These are phyloP conservation scores for Apaloderma vittatum DNA, from an alignment of 2,113 vertebrate genomes.

Conservation along the genomic window DNA sequence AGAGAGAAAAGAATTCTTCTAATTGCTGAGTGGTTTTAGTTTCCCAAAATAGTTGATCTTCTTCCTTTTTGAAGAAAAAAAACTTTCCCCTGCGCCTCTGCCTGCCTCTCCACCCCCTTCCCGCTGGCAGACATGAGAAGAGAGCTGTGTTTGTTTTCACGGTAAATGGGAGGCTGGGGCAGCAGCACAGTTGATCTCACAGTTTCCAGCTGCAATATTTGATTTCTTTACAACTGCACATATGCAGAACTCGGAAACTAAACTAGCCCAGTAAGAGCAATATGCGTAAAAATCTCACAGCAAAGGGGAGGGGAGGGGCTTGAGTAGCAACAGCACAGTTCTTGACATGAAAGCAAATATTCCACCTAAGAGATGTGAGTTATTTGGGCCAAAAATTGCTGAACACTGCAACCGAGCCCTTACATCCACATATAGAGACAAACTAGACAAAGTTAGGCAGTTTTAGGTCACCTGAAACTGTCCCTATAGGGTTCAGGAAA, in stretches of 20 bases:
- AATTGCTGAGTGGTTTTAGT: constrained; percentile 55
- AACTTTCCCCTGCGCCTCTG: constrained; percentile 36
- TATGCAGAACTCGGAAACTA: constrained; percentile 32
- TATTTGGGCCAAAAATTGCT: not conserved
- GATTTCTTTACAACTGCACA: constrained; percentile 61
- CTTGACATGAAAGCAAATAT: constrained; percentile 2
- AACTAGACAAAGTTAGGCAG: not conserved
- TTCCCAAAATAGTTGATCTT: constrained; percentile 67
- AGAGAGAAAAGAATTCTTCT: constrained; percentile 51
- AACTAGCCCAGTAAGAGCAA: not conserved
- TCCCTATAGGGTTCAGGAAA: not conserved
- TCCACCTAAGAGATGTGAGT: not conserved
- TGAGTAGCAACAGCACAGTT: not conserved
- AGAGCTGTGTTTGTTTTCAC: constrained; percentile 55
- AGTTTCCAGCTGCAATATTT: constrained; percentile 68
- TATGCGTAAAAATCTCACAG: not conserved
- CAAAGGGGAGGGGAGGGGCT: accelerated
- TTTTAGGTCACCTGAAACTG: not conserved
- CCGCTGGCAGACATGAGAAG: constrained; percentile 54
- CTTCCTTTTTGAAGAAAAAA: constrained; percentile 52
- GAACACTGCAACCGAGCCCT: not conserved
- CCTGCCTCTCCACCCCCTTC: constrained; percentile 30
- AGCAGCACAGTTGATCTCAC: constrained; percentile 48
- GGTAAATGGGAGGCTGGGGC: not conserved
- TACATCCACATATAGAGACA: not conserved